Conservation (phyloP, 2,113 vertebrate species). For the Alces alces region DNA sequence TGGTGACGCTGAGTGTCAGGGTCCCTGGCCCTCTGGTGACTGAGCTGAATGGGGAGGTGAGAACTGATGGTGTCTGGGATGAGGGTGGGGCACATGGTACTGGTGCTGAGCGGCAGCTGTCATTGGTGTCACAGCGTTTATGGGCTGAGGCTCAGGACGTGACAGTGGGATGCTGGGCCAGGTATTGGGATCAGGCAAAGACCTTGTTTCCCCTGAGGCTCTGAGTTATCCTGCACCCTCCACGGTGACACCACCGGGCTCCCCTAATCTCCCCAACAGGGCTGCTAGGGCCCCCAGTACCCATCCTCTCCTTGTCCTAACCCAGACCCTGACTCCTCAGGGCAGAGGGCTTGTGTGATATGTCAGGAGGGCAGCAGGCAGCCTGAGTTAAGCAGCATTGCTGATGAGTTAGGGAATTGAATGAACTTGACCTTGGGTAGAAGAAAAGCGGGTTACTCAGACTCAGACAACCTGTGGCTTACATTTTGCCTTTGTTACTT, state of each 20-base stretch:
- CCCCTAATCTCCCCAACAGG: background rate
- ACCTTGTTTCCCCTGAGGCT: background rate
- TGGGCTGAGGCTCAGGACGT: background rate
- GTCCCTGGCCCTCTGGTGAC: background rate
- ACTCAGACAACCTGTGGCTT: background rate
- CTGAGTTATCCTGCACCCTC: background rate
- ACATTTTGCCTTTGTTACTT: background rate
- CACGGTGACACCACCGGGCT: too few relatives aligned
- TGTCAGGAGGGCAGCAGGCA: background rate
- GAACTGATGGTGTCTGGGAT: background rate
- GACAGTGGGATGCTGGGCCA: background rate
- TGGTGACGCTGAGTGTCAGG: background rate
- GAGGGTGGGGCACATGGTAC: background rate
- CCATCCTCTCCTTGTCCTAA: background rate
- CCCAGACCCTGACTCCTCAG: background rate
- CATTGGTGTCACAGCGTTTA: fast-evolving
- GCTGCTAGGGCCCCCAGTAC: background rate
- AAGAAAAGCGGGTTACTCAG: background rate
- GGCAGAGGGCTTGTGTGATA: background rate
- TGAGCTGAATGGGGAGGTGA: background rate
- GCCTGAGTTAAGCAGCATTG: background rate
- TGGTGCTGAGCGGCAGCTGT: background rate
- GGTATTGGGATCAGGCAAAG: background rate
- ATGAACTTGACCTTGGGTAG: background rate
- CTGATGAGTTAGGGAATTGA: background rate